These are phyloP conservation scores for Anguilla rostrata DNA, from an alignment of 2,113 vertebrate species.

Conservation along the genomic window DNA sequence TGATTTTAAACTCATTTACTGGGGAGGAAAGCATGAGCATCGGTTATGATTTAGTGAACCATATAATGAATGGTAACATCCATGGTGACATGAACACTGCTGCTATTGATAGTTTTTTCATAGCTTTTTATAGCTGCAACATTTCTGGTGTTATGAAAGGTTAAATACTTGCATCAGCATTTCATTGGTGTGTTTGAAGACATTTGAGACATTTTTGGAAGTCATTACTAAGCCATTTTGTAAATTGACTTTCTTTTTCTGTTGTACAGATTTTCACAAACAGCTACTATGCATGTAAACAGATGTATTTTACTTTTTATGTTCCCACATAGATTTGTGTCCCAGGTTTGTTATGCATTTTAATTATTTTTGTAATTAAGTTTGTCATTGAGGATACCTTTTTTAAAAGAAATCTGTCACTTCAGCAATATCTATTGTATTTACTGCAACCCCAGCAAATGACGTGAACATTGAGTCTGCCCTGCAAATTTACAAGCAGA, in stretches of 20 bases:
- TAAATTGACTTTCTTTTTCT: too few relatives aligned
- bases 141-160: neutral
- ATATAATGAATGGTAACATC: neutral
- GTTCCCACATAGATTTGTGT: too few relatives aligned
- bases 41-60: neutral
- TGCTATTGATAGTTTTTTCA: neutral
- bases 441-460: neutral
- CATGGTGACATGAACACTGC: neutral
- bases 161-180: neutral
- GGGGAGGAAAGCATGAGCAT: neutral
- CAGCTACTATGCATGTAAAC: too few relatives aligned
- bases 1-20: neutral
- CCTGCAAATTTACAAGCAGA: neutral
- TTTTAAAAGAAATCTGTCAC: neutral
- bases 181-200: too few relatives aligned
- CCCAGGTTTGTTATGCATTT: too few relatives aligned
- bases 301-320: too few relatives aligned
- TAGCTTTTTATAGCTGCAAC: conserved; percentile 2
- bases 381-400: neutral
- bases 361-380: too few relatives aligned
- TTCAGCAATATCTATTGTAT: neutral
- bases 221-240: too few relatives aligned
- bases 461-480: too few relatives aligned
- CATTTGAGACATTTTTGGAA: too few relatives aligned
- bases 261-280: too few relatives aligned